phyloP scores from a whole-genome alignment of 1,140 invertebrate genomes.

The Ostrea denselamellosa region DNA sequence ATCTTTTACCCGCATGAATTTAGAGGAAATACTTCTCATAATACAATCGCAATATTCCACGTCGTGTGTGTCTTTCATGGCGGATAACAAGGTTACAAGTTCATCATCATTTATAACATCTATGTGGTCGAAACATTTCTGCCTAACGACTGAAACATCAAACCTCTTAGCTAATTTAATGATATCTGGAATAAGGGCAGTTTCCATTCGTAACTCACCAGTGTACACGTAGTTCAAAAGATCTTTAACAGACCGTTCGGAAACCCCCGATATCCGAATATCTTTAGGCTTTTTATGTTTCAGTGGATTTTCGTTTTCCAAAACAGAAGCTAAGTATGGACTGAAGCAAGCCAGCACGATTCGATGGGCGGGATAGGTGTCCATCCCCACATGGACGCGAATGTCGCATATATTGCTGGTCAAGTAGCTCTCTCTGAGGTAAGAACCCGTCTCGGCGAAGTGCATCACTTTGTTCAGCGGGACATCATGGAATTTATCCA shows the following conservation, averaged over 20 bases:
- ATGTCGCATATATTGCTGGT: slow-evolving; percentile 1
- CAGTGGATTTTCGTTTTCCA: not conserved
- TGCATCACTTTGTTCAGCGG: slow-evolving; percentile 34
- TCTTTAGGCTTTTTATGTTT: slow-evolving; percentile 3
- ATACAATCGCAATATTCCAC: not conserved
- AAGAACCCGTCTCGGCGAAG: slow-evolving; percentile 23
- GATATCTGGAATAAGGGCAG: slow-evolving; percentile 17
- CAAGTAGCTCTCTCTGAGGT: not conserved
- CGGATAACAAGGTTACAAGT: not conserved
- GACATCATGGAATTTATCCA: slow-evolving; percentile 30
- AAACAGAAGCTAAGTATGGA: not conserved
- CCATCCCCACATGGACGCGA: not conserved
- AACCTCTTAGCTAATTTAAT: slow-evolving; percentile 22
- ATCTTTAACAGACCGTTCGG: not conserved
- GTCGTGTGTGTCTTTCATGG: slow-evolving; percentile 25
- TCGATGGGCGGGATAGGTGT: not conserved
- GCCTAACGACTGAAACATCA: not conserved
- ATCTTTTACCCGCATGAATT: slow-evolving; percentile 1
- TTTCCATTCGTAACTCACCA: not conserved
- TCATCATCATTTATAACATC: not conserved
- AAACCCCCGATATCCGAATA: slow-evolving; percentile 30
- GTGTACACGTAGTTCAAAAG: slow-evolving; percentile 28
- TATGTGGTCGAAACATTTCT: slow-evolving; percentile 33
- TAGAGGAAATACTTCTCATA: slow-evolving; percentile 6
- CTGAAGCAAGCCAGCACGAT: slow-evolving; percentile 29